phyloP scores from a whole-genome alignment of 2,797 vertebrate species.

The Macrochelys suwanniensis region DNA sequence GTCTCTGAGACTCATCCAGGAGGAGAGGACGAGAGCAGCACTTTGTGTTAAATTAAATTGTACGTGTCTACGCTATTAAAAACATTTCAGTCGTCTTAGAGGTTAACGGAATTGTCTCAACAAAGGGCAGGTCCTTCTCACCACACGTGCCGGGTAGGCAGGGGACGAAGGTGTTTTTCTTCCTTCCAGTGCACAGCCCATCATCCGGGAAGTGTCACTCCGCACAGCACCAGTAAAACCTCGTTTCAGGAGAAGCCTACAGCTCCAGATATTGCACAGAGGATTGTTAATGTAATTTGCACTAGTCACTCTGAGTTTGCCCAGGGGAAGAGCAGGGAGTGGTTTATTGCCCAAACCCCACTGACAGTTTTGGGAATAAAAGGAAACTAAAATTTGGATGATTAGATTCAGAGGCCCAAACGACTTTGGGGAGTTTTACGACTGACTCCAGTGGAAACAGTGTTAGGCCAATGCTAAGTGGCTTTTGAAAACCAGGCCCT shows the following conservation, averaged over 20 bases:
- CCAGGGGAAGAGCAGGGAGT: not conserved
- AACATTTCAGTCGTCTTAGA: no score
- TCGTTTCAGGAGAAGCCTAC: not conserved
- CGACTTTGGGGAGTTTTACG: not conserved
- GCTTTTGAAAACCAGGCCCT: not conserved
- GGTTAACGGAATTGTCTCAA: no score
- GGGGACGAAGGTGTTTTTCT: no score
- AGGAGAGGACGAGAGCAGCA: no score
- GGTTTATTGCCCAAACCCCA: not conserved
- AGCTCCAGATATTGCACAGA: not conserved
- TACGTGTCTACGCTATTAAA: no score
- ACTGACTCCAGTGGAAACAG: not conserved
- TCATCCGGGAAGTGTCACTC: no score
- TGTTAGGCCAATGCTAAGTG: not conserved
- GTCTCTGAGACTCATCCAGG: no score
- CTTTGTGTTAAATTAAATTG: no score
- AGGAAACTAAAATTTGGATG: not conserved
- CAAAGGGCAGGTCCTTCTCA: no score
- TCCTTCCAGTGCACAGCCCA: no score
- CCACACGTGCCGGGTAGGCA: no score
- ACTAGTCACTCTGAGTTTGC: not conserved
- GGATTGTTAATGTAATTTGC: not conserved
- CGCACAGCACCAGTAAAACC: not conserved
- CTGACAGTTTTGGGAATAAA: not conserved
- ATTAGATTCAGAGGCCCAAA: not conserved